Base-by-base conservation (phyloP, 2,888 invertebrate species). In the Byasa hedistus region DNA sequence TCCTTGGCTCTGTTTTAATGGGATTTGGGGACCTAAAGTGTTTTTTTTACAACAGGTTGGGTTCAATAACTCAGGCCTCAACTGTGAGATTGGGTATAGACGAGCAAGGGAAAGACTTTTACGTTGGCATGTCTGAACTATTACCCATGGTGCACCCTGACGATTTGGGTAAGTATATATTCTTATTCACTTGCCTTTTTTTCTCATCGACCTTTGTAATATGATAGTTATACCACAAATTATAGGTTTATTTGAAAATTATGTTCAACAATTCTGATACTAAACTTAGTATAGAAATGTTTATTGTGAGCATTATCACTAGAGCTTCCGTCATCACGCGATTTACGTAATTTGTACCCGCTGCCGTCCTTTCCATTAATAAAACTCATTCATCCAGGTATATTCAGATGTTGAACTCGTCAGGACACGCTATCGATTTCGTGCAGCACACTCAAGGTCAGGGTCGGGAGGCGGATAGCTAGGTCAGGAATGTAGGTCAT, bases 111-210 rank as follows among this genome's bases (percentile, higher is more conserved):
- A 92, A 94, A 65, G 96, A 96, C 75, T 93, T 97, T 0, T 94
- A 94, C 81, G 93, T 96, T 2, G 98, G 98, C 0, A 94, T 99
- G 93, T 95, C 94, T 55, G 92, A 94, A 61, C 80, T 98, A 58
- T 85, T 99, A 32, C 99, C 99, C 0, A 96, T 98, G 95, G 94
- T 98, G 1, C 91, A 97, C 79, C 98, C 98, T 0, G 94, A 98
- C 83, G 96, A 98, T 76, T 93, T 99, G 64, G 89, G 93, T 93
- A 74, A 84, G 85, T 74, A 22, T 10, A 48, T n/a, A 17, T 48
- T 48, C n/a, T 7, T 48, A 48, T 48, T 48, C n/a, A 48, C 17
- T 48, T 48, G n/a, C n/a, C 17, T n/a, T 17, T 48, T 15, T n/a
- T 48, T 48, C 17, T 2, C n/a, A 48, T 17, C 48, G 2, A 48